Base-by-base conservation (phyloP, 2,888 invertebrate genomes). In the Piscicola geometra region DNA sequence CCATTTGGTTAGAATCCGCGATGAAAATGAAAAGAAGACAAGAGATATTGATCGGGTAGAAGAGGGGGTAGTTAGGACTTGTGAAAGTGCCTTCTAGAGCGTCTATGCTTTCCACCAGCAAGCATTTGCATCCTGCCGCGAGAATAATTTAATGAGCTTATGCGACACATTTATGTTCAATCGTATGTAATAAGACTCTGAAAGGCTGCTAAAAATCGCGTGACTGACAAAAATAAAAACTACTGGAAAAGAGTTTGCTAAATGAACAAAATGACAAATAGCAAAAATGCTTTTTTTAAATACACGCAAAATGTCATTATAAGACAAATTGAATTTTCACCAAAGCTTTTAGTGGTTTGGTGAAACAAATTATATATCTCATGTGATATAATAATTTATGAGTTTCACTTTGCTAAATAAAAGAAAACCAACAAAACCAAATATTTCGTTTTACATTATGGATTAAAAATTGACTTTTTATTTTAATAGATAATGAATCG, bases 21-120 rank as follows among this genome's bases (percentile, higher is more conserved):
- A 73, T 73, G 73, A 73, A 73, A 25, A 56, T 73, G 41, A 50
- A 73, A n/a, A 73, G 64, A n/a, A 73, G 47, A 52, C 73, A 73
- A 25, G 73, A 64, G 33, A 52, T 73, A 18, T 35, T 56, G n/a
- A 64, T 1, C 18, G 60, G 73, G 35, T 73, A 73, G 30, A 32
- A n/a, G 25, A 30, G 32, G 36, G 73, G 73, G 36, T 50, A 73
- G 73, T 73, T 56, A 5, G 73, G 73, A 35, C 56, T 50, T 1
- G 64, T 60, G 73, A 73, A 73, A 1, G 60, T 73, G 32, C 73
- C 73, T 3, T 33, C 32, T 18, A n/a, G 33, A n/a, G 56, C 64
- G 28, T 52, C 73, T n/a, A 56, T 50, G 35, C 73, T 73, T 33
- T 64, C 64, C 28, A 73, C 52, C 56, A 73, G 56, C 28, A 64